These are phyloP conservation scores for Eucidaris tribuloides DNA, from an alignment of 35 echinoderm and acorn worm species.

Conservation along the genomic window DNA sequence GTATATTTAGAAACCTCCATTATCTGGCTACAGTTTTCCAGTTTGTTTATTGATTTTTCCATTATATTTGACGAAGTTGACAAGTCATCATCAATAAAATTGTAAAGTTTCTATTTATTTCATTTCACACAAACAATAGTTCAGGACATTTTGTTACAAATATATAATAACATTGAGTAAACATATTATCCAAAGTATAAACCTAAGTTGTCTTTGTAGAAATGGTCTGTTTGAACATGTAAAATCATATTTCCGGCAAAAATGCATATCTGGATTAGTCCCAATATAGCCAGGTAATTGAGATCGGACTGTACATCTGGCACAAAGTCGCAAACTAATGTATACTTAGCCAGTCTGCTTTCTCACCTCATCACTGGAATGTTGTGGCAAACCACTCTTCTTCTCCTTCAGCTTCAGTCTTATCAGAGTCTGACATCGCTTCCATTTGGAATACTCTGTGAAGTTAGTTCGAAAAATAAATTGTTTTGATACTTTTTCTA, in stretches of 20 bases:
- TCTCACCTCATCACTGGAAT: slow-evolving; percentile 98
- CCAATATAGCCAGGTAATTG: not conserved
- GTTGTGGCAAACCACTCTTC: slow-evolving; percentile 48
- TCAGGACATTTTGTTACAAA: too few relatives aligned
- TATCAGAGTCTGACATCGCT: slow-evolving; percentile 71
- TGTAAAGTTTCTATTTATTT: too few relatives aligned
- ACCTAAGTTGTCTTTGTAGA: not conserved
- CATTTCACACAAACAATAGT: too few relatives aligned
- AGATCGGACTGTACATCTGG: too few relatives aligned
- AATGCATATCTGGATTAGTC: not conserved
- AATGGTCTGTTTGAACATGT: not conserved
- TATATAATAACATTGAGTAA: too few relatives aligned
- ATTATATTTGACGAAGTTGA: too few relatives aligned
- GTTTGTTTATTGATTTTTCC: too few relatives aligned
- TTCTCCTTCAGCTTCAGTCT: slow-evolving; percentile 78
- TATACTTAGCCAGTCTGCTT: not conserved
- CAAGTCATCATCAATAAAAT: too few relatives aligned
- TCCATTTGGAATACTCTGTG: slow-evolving; percentile 70
- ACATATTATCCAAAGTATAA: too few relatives aligned
- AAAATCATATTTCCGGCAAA: not conserved
- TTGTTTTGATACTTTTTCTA: not conserved
- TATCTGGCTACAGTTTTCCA: too few relatives aligned
- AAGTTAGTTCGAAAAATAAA: not conserved
- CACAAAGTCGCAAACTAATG: not conserved
- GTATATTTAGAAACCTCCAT: too few relatives aligned